These are phyloP conservation scores for Silurus meridionalis DNA, from an alignment of 2,113 vertebrate genomes.

Conservation along the genomic window DNA sequence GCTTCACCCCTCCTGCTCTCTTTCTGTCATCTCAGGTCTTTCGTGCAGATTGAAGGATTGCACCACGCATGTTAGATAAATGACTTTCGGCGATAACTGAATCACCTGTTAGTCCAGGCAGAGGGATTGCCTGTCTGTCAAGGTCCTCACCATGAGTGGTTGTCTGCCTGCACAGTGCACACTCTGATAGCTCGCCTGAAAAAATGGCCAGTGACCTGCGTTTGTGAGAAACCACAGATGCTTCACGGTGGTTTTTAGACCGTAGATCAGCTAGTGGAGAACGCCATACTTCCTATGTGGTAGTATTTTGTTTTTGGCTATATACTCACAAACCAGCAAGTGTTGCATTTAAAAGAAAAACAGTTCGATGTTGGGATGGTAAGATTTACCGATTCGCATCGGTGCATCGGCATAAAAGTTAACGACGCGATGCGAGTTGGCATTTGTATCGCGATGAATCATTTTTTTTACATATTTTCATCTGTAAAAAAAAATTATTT, in stretches of 20 bases:
- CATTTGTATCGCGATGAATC: too few species aligned
- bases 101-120: slow-evolving; percentile 62
- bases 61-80: slow-evolving; percentile 79
- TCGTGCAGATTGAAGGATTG: slow-evolving; percentile 80
- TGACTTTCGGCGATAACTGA: slow-evolving; percentile 83
- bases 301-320: not conserved
- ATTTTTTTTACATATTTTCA: too few species aligned
- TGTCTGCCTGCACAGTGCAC: slow-evolving; percentile 51
- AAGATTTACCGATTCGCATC: too few species aligned
- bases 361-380: too few species aligned
- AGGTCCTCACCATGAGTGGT: slow-evolving; percentile 69
- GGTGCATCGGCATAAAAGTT: too few species aligned
- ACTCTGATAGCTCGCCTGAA: slow-evolving; percentile 85
- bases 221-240: slow-evolving; percentile 35
- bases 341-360: not conserved
- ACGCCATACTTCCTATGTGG: not conserved
- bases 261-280: not conserved
- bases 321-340: not conserved
- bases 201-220: slow-evolving; percentile 66
- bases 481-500: too few species aligned
- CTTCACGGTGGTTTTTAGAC: not conserved
- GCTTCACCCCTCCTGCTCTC: slow-evolving; percentile 48
- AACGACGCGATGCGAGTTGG: too few species aligned
- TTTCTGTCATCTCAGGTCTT: slow-evolving; percentile 51
- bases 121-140: slow-evolving; percentile 85